Base-by-base conservation (phyloP, 2,888 invertebrate species). In the Parochlus steinenii region DNA sequence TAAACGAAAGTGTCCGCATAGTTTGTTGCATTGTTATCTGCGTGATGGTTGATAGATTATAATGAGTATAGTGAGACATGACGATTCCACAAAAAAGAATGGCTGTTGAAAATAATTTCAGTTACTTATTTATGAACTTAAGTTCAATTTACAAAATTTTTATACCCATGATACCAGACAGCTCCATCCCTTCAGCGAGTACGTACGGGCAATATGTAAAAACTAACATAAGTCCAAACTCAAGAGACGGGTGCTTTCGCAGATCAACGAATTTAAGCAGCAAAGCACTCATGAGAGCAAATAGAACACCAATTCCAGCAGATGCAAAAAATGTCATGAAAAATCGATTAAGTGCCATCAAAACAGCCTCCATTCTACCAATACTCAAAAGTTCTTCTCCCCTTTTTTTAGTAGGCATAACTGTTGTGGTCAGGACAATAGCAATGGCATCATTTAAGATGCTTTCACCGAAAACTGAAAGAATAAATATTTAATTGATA, bases 11-110 rank as follows among this genome's bases (percentile, higher is more conserved):
- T 0, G 97, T 97, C 49, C 93, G 69, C 74, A 98, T 87, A 1
- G 95, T 97, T 60, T 97, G 95, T 56, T 97, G 95, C 82, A 98
- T 95, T 4, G 97, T 97, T 33, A 98, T 93, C 64, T 98, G 98
- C 1, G 97, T 95, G 14, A 98, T 83, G 1, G 97, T 95, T 2
- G 95, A 95, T 27, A 98, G 63, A 58, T 98, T 98, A 52, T 87
- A 89, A 65, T 98, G 98, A 10, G 97, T 97, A 57, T 98, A 98
- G 58, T 98, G 98, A 0, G 95, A 95, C 98, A 98, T 98, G 2
- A 95, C 93, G 51, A 98, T 90, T 6, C 97, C 98, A 63, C 93
- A 93, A 56, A 97, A 95, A 45, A 98, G 62, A 50, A 98, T 98
- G 6, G 98, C 95, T 97, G 98, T 98, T 40, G 98, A n/a, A n/a